Base-by-base conservation (phyloP, 2,113 vertebrate species). In the Cynoglossus semilaevis region DNA sequence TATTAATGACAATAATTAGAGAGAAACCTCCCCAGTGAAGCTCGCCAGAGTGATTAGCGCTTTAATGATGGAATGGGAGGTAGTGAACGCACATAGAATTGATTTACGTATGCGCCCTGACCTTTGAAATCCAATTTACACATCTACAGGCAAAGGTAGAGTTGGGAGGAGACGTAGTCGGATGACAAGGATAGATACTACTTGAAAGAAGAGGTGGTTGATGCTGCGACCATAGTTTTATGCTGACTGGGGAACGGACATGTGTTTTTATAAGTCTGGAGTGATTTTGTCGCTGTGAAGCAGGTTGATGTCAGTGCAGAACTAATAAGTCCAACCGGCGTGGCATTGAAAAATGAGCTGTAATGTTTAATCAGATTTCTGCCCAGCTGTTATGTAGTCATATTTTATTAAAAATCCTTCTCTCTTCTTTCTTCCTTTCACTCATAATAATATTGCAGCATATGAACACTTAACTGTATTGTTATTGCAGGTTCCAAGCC, bases 401-500 rank as follows among this genome's bases (percentile, higher is more conserved):
- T 50, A 22, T 67, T 72, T 72, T 71, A 75, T 80, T 75, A 62
- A 70, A 51, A 15, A 16, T 51, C 48, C 54, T 15, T 14, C 17
- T 51, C 62, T 7, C 63, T 50, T 54, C 58, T 55, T 51, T 62
- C 8, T 66, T 50, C 51, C 55, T 55, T 70, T 73, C 46, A 69
- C 43, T 74, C 34, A 13, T 18, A 60, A 49, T 51, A 45, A 46
- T 65, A 36, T 34, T 56, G 35, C 45, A n/a, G 46, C 51, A 50
- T 66, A 15, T 70, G 19, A 72, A 56, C 54, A 37, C 17, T 51
- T 13, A 2, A 0, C 0, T 47, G 8, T 45, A 51, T 67, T 91
- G 80, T 87, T 91, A 16, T 80, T 85, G 75, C 88, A 99, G 97
- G 97, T 86, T 99, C 97, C 64, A 99, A 98, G 82, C 97, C 97